These are phyloP conservation scores for Spinus olivaceus DNA, from an alignment of 2,797 vertebrate species.

Conservation along the genomic window DNA sequence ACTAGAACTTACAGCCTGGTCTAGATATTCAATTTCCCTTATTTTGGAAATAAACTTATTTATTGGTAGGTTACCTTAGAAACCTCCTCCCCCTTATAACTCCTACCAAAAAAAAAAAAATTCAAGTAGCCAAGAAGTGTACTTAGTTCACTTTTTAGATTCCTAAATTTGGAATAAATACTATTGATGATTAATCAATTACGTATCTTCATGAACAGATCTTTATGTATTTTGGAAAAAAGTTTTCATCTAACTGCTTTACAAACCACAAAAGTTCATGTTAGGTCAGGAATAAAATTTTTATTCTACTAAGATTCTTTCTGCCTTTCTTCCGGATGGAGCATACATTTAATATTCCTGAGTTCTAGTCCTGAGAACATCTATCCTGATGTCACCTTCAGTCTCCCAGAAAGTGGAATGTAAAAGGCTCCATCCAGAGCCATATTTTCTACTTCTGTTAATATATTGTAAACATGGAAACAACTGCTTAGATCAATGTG, in stretches of 20 bases:
- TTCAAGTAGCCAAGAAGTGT: not conserved
- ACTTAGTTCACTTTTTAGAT: conserved; percentile 15
- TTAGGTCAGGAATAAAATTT: conserved; percentile 10
- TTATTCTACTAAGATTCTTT: conserved; percentile 3
- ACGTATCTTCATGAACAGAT: not conserved
- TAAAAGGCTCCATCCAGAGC: not conserved
- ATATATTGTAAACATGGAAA: not conserved
- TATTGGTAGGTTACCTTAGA: conserved; percentile 29
- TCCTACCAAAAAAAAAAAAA: not conserved
- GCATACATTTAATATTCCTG: not conserved
- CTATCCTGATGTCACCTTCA: conserved; percentile 2
- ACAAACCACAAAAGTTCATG: not conserved
- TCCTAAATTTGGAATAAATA: not conserved
- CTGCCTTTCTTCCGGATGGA: not conserved
- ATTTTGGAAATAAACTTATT: conserved; percentile 35
- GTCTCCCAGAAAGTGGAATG: not conserved
- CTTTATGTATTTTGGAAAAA: not conserved
- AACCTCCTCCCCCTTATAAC: not conserved
- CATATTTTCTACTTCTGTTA: not conserved
- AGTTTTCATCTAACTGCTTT: conserved; percentile 4
- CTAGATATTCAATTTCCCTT: not conserved
- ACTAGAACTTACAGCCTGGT: not conserved
- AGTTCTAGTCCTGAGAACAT: no score
- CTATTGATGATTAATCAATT: not conserved
- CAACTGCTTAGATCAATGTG: not conserved